Conservation (phyloP, 2,888 invertebrate genomes). For the Hoplodrina blanda region DNA sequence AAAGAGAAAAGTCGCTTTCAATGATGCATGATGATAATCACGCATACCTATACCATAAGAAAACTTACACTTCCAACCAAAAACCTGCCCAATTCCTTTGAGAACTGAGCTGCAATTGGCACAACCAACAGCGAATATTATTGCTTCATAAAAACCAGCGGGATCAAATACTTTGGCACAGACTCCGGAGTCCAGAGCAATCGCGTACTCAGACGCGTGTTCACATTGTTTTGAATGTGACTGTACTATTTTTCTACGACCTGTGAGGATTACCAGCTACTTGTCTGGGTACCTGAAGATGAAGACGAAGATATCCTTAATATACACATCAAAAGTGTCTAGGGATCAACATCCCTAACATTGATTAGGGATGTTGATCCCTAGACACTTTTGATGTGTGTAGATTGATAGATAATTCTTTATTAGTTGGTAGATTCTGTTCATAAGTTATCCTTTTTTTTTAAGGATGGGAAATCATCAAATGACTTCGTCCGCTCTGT, state of each 20-base stretch:
- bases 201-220: constrained; percentile 45
- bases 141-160: constrained; percentile 35
- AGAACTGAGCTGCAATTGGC: constrained; percentile 44
- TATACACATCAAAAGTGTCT: too few species aligned
- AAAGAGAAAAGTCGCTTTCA: background rate
- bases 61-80: background rate
- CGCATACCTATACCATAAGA: background rate
- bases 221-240: constrained; percentile 30
- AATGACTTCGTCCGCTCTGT: too few species aligned
- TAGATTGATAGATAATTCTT: too few species aligned
- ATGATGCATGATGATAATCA: constrained; percentile 6
- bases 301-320: background rate
- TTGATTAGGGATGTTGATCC: too few species aligned
- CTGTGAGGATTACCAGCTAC: background rate
- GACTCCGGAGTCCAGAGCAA: background rate
- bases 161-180: constrained; percentile 53
- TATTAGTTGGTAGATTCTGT: too few species aligned
- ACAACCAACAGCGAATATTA: constrained; percentile 29
- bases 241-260: constrained; percentile 11
- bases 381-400: too few species aligned
- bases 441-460: too few species aligned
- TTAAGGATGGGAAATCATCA: too few species aligned
- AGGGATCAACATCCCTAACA: too few species aligned
- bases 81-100: constrained; percentile 15
- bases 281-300: background rate